phyloP scores from a whole-genome alignment of 2,888 invertebrate species.

The Dinocampus coccinellae region DNA sequence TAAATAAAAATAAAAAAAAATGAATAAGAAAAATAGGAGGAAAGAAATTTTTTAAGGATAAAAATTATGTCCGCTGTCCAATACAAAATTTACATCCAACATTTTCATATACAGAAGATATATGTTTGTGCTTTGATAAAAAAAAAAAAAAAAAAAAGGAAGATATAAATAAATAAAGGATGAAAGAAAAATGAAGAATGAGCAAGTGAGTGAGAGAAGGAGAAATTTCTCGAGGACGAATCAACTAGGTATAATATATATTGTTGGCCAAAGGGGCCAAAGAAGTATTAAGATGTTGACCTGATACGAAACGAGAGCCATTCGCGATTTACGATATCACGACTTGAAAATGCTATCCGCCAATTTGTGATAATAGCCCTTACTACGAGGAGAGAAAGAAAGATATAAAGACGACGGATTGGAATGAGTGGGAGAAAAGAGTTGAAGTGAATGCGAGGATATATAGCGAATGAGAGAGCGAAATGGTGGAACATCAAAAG shows the following conservation, averaged over 20 bases:
- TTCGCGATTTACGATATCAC: constrained; percentile 53
- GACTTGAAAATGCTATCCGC: constrained; percentile 54
- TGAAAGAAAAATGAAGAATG: neutral
- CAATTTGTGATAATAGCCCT: constrained; percentile 55
- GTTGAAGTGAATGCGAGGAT: constrained; percentile 27
- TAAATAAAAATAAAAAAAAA: too few relatives aligned
- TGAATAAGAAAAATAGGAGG: too few relatives aligned
- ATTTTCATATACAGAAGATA: too few relatives aligned
- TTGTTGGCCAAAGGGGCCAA: constrained; percentile 43
- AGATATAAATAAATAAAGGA: neutral
- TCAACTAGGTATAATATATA: constrained; percentile 30
- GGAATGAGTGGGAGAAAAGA: constrained; percentile 30
- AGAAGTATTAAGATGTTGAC: constrained; percentile 52
- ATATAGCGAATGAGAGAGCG: constrained; percentile 27
- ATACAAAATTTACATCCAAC: too few relatives aligned
- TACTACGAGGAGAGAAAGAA: constrained; percentile 23
- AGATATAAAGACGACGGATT: too few relatives aligned
- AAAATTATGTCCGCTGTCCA: too few relatives aligned
- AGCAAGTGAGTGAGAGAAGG: neutral
- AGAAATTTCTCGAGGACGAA: constrained; percentile 11
- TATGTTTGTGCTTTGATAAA: constrained; percentile 2
- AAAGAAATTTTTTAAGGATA: too few relatives aligned
- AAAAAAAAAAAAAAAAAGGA: neutral
- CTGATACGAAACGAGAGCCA: constrained; percentile 43
- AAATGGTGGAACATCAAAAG: constrained; percentile 8